These are phyloP conservation scores for Vannuccia rotundouncinata DNA, from an alignment of 2,888 invertebrate species.

Conservation along the genomic window DNA sequence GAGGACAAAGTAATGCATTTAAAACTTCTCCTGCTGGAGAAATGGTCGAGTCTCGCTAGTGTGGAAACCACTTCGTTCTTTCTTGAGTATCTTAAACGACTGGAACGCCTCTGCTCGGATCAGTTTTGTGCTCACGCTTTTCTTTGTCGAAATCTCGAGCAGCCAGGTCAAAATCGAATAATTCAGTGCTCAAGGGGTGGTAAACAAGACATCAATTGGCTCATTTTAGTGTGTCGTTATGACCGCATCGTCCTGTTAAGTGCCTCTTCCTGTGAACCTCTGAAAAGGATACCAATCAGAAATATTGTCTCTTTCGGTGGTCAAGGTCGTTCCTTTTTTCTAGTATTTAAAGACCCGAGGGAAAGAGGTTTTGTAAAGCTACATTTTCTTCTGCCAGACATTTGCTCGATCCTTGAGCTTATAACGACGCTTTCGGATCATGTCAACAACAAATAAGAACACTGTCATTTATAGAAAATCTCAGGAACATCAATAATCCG, in stretches of 20 bases:
- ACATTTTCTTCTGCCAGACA: neutral
- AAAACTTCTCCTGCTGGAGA: slow-evolving; percentile 35
- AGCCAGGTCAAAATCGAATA: neutral
- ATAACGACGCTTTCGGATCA: neutral
- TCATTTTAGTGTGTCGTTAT: neutral
- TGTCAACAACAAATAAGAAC: neutral
- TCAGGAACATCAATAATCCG: neutral
- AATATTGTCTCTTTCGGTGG: slow-evolving; percentile 17
- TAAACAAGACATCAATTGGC: neutral
- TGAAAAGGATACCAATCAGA: neutral
- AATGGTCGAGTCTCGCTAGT: slow-evolving; percentile 13
- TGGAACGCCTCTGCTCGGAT: neutral
- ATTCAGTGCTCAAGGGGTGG: neutral
- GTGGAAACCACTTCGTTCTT: neutral
- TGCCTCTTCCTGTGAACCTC: neutral
- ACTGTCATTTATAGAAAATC: neutral
- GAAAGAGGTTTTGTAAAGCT: slow-evolving; percentile 13
- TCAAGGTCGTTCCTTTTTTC: slow-evolving; percentile 27
- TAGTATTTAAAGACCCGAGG: neutral
- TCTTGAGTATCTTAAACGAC: neutral
- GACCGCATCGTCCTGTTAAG: neutral
- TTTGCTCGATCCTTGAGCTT: slow-evolving; percentile 10
- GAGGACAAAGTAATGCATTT: slow-evolving; percentile 38
- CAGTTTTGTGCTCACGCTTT: neutral
- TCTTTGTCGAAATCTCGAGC: neutral